Percentiles rank a stretch among this genome's conserved stretches.
phyloP scores from a whole-genome alignment of 2,797 vertebrate species.

The Parotocinclus haroldoi region DNA sequence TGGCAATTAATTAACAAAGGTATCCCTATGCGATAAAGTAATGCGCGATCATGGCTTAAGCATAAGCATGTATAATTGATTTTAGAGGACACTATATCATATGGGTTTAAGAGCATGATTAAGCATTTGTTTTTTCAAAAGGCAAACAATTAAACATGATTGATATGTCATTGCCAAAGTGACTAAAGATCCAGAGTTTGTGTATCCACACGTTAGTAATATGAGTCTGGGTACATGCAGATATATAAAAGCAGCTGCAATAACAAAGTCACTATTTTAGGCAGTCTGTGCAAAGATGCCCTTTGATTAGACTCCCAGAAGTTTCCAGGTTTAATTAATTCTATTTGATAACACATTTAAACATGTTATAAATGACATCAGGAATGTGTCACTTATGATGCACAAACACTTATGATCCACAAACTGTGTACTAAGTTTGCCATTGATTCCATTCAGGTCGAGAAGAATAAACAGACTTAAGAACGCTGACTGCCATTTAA shows the following conservation, averaged over 20 bases:
- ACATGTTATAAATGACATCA: conserved; percentile 11
- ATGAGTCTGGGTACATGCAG: conserved; percentile 42
- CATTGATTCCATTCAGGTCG: background rate
- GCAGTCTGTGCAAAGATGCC: conserved; percentile 41
- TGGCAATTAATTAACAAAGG: too few species aligned
- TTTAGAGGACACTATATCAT: too few species aligned
- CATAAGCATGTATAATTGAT: too few species aligned
- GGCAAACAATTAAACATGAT: conserved; percentile 21
- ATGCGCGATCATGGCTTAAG: too few species aligned
- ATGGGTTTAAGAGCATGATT: too few species aligned
- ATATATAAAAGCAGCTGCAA: conserved; percentile 50
- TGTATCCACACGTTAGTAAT: conserved; percentile 40
- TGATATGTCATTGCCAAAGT: conserved; percentile 31
- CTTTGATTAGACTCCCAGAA: conserved; percentile 40
- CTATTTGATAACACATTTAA: conserved; percentile 35
- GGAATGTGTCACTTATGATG: background rate
- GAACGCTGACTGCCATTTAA: conserved; percentile 2
- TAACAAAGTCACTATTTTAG: conserved; percentile 48
- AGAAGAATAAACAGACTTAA: conserved; percentile 4
- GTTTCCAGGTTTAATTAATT: conserved; percentile 52
- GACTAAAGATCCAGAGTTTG: conserved; percentile 27
- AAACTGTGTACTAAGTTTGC: background rate
- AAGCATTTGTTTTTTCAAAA: conserved; percentile 4
- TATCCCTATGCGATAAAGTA: too few species aligned
- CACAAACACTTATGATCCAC: too few species aligned